Percentiles rank a stretch among this genome's conserved stretches.
Conservation (phyloP, 1,140 invertebrate genomes). For the Drosophila leontia region DNA sequence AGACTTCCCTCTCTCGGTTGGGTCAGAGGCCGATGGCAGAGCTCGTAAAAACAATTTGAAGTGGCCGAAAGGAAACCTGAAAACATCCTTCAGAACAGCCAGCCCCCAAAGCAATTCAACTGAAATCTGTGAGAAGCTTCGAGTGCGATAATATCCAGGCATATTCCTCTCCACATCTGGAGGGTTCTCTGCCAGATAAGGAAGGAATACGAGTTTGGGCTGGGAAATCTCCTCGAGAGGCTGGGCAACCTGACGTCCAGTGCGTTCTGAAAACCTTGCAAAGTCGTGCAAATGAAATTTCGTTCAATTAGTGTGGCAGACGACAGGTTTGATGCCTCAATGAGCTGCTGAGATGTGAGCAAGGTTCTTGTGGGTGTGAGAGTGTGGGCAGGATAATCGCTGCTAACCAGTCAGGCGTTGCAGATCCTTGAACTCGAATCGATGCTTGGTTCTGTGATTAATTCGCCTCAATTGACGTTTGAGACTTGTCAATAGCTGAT, state of each 20-base stretch:
- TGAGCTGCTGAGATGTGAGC: conserved; percentile 17
- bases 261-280: not conserved
- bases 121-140: conserved; percentile 25
- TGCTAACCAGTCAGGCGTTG: conserved; percentile 4
- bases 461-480: conserved; percentile 25
- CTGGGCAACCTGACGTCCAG: not conserved
- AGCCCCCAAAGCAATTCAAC: conserved; percentile 12
- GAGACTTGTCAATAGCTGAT: conserved; percentile 12
- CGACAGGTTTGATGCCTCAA: conserved; percentile 34
- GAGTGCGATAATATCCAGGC: conserved; percentile 35
- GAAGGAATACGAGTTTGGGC: not conserved
- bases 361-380: not conserved
- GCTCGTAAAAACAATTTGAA: conserved; percentile 29
- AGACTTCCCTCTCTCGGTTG: not conserved
- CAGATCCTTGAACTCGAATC: conserved; percentile 3
- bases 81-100: conserved; percentile 17
- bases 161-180: conserved; percentile 29
- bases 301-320: conserved; percentile 43
- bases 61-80: conserved; percentile 18
- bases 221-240: conserved; percentile 2
- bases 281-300: conserved; percentile 49
- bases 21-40: conserved; percentile 6
- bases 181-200: conserved; percentile 14
- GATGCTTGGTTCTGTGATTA: conserved; percentile 10
- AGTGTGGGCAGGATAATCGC: not conserved